Evolutionary conservation across 2,797 vertebrate genomes (phyloP).

Genomic region (Oryzias dopingdopingensis): DNA sequence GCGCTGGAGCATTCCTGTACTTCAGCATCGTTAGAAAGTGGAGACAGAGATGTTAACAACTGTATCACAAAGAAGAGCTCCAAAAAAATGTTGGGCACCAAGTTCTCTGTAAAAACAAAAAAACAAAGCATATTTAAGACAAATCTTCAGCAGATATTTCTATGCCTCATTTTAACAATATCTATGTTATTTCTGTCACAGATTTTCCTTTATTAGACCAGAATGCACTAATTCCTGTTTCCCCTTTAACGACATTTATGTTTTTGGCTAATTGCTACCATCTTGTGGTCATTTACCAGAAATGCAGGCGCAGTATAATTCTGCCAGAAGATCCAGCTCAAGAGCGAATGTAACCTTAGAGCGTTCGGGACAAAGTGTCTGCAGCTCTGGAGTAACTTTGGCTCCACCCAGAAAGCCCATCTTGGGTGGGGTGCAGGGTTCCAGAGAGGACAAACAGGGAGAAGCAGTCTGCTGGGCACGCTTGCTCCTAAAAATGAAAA

Average conservation of each 20-base stretch:
- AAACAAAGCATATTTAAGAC: constrained; percentile 5
- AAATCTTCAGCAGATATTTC: not conserved
- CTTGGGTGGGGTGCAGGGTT: constrained; percentile 81
- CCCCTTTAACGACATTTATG: too few relatives aligned
- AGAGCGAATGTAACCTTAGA: constrained; percentile 82
- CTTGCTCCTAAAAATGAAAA: constrained; percentile 79
- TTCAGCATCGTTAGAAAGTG: constrained; percentile 65
- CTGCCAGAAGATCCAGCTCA: constrained; percentile 85
- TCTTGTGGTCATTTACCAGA: constrained; percentile 79
- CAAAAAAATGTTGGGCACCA: constrained; percentile 94
- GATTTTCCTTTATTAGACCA: not conserved
- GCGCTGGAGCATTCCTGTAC: constrained; percentile 55
- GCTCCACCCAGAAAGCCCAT: constrained; percentile 57
- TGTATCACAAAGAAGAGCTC: constrained; percentile 97
- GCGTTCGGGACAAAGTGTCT: constrained; percentile 78
- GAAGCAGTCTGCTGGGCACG: constrained; percentile 80
- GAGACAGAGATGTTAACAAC: constrained; percentile 86
- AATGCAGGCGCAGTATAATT: constrained; percentile 91
- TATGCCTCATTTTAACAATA: not conserved
- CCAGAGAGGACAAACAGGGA: constrained; percentile 62
- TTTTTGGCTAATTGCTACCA: constrained; percentile 7
- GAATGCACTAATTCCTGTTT: not conserved
- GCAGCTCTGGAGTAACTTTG: constrained; percentile 78
- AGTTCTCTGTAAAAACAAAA: constrained; percentile 81
- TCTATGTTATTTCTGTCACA: not conserved